phyloP scores from a whole-genome alignment of 2,113 vertebrate species.

The Spermophilus dauricus region DNA sequence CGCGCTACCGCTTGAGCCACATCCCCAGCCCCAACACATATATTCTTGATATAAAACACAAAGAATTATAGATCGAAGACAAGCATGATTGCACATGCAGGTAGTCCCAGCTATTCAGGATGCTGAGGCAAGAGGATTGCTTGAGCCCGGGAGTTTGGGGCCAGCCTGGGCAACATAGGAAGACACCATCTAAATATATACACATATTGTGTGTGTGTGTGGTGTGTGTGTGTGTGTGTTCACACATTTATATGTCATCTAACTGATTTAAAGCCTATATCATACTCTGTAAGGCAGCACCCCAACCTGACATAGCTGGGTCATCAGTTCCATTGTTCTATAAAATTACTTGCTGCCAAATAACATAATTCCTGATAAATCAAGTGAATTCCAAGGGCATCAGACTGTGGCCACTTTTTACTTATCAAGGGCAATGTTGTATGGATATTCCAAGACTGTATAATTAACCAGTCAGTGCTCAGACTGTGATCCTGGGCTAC shows the following conservation, averaged over 20 bases:
- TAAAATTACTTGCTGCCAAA: constrained; percentile 35
- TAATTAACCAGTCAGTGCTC: not conserved
- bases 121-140: not conserved
- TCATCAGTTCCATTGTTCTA: not conserved
- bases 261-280: not conserved
- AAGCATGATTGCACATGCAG: not conserved
- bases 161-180: not conserved
- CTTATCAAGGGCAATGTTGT: not conserved
- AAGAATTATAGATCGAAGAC: not conserved
- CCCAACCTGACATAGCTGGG: not conserved
- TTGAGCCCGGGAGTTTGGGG: not conserved
- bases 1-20: no score
- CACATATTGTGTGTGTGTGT: no score
- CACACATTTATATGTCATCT: no score
- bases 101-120: not conserved
- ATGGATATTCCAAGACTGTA: not conserved
- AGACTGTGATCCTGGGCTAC: not conserved
- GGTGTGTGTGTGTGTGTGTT: no score
- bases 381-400: not conserved
- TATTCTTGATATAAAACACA: constrained; percentile 13
- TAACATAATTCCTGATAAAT: not conserved
- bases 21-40: not conserved
- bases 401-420: not conserved
- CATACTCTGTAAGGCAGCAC: not conserved
- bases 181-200: not conserved